phyloP scores from a whole-genome alignment of 2,113 vertebrate genomes.

The Semnornis frantzii region DNA sequence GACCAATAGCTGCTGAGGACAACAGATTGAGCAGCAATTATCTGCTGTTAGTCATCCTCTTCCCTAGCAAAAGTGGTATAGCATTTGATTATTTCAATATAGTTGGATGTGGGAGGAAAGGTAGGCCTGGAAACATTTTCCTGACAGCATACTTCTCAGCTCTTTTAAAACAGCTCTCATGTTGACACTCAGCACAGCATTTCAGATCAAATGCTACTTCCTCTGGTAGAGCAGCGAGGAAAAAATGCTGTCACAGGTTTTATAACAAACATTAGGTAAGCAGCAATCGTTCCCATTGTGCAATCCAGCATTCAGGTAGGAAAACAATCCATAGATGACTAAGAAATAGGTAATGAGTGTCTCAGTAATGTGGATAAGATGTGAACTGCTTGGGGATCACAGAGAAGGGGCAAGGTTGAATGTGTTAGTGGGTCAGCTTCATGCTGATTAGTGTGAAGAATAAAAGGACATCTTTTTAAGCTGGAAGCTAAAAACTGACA shows the following conservation, averaged over 20 bases:
- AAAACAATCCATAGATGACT: slow-evolving; percentile 28
- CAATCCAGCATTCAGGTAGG: not conserved
- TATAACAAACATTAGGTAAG: slow-evolving; percentile 55
- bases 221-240: slow-evolving; percentile 31
- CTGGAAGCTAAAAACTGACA: not conserved
- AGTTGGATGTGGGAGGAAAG: slow-evolving; percentile 65
- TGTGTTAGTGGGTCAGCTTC: not conserved
- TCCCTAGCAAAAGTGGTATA: slow-evolving; percentile 17
- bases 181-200: slow-evolving; percentile 50
- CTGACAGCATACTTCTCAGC: slow-evolving; percentile 61
- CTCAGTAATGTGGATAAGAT: not conserved
- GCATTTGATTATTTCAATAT: slow-evolving; percentile 64
- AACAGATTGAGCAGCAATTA: slow-evolving; percentile 56
- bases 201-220: slow-evolving; percentile 60
- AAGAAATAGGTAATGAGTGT: not conserved
- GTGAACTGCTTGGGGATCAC: not conserved
- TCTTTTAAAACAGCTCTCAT: slow-evolving; percentile 51
- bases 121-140: slow-evolving; percentile 55
- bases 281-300: not conserved
- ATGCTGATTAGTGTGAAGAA: not conserved
- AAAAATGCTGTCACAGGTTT: slow-evolving; percentile 66
- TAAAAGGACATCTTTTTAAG: not conserved
- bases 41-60: slow-evolving; percentile 62
- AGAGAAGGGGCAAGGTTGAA: not conserved
- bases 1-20: slow-evolving; percentile 30